Percentiles rank a stretch among this genome's conserved stretches.
phyloP scores from a whole-genome alignment of 2,113 vertebrate genomes.

The Mirounga angustirostris region DNA sequence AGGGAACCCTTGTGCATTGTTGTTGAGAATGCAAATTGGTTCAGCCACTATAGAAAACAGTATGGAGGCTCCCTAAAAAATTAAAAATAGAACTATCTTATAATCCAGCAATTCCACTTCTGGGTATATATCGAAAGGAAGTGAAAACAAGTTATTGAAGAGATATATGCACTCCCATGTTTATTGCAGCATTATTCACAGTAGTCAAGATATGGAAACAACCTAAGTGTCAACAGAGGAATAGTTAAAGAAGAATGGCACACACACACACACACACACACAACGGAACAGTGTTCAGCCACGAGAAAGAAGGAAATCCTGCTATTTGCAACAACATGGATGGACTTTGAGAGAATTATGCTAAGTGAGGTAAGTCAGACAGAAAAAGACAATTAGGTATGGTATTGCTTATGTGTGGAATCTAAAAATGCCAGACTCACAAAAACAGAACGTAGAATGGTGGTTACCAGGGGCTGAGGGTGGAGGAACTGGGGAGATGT shows the following conservation, averaged over 20 bases:
- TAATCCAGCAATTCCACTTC: background rate
- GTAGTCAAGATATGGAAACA: background rate
- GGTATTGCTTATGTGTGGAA: background rate
- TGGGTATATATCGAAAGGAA: background rate
- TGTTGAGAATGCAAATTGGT: background rate
- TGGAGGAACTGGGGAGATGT: background rate
- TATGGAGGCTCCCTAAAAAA: background rate
- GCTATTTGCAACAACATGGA: background rate
- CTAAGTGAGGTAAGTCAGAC: background rate
- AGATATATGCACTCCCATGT: background rate
- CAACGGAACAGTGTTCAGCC: background rate
- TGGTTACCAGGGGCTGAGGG: background rate
- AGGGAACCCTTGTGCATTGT: background rate
- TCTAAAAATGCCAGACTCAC: background rate
- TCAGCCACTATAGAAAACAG: background rate
- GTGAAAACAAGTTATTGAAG: background rate
- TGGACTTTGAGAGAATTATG: background rate
- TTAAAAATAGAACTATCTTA: background rate
- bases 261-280: background rate
- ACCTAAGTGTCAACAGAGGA: background rate
- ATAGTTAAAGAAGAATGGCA: background rate
- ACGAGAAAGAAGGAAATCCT: background rate
- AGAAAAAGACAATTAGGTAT: background rate
- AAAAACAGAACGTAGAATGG: background rate
- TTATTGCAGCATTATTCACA: background rate